Evolutionary conservation across 1,140 invertebrate species (phyloP).

Genomic region (Notospermus geniculatus): DNA sequence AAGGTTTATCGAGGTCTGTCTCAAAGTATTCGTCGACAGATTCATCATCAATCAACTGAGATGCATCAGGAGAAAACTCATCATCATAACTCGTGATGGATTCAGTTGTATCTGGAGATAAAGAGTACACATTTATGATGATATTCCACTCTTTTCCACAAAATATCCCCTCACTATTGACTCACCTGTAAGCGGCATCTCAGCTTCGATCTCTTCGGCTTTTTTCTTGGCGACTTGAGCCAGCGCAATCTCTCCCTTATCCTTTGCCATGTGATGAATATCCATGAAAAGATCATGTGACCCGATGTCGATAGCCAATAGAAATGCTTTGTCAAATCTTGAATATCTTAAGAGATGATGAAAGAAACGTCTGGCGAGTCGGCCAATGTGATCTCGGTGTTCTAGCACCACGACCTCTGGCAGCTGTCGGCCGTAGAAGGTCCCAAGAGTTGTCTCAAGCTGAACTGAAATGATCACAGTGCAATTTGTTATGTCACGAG

Average conservation of each 20-base stretch:
- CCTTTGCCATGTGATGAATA: slow-evolving; percentile 74
- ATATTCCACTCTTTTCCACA: not conserved
- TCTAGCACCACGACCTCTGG: slow-evolving; percentile 69
- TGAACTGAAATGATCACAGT: slow-evolving; percentile 53
- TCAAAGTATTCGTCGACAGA: not conserved
- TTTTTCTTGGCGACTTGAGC: slow-evolving; percentile 73
- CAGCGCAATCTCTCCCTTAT: slow-evolving; percentile 67
- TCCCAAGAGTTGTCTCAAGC: slow-evolving; percentile 70
- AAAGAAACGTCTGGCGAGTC: slow-evolving; percentile 74
- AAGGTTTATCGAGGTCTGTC: no score
- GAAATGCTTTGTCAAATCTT: slow-evolving; percentile 80
- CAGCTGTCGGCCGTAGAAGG: slow-evolving; percentile 68
- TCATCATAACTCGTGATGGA: no score
- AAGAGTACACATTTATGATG: not conserved
- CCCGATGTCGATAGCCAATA: slow-evolving; percentile 76
- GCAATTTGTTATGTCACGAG: no score
- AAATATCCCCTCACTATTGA: slow-evolving; percentile 10
- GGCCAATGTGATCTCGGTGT: slow-evolving; percentile 70
- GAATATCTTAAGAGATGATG: slow-evolving; percentile 76
- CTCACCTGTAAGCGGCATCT: slow-evolving; percentile 32
- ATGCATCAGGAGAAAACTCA: not conserved
- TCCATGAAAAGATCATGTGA: slow-evolving; percentile 61
- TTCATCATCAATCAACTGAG: not conserved
- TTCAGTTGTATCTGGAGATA: not conserved
- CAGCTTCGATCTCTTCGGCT: slow-evolving; percentile 63